phyloP scores from a whole-genome alignment of 2,888 invertebrate species.

The Andrena flavipes region DNA sequence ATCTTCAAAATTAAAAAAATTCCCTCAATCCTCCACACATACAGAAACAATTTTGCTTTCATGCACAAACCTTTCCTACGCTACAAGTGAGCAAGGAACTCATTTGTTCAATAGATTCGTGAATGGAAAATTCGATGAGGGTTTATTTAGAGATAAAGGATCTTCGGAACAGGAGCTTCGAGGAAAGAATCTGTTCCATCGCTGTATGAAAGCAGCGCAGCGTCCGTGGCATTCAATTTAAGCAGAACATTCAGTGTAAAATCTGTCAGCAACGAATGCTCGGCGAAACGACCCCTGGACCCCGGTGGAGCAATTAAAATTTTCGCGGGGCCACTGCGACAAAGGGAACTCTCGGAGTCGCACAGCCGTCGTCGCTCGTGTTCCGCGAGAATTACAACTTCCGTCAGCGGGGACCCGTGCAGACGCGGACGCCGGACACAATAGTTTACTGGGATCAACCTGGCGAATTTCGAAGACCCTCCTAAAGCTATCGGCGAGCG shows the following conservation, averaged over 20 bases:
- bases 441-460: constrained; percentile 43
- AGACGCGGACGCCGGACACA: constrained; percentile 19
- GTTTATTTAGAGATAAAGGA: too few relatives aligned
- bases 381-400: constrained; percentile 40
- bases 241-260: background rate
- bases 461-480: constrained; percentile 44
- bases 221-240: too few relatives aligned
- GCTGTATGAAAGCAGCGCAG: too few relatives aligned
- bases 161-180: too few relatives aligned
- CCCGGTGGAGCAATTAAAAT: background rate
- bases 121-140: too few relatives aligned
- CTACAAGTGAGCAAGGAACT: too few relatives aligned
- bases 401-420: constrained; percentile 2
- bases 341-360: background rate
- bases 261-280: background rate
- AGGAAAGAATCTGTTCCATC: too few relatives aligned
- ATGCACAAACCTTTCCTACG: too few relatives aligned
- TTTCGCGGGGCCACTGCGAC: background rate
- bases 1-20: background rate
- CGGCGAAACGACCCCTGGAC: background rate
- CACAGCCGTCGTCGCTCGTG: constrained; percentile 1
- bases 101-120: too few relatives aligned
- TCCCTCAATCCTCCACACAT: too few relatives aligned
- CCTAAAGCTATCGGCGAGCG: constrained; percentile 18
- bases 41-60: too few relatives aligned